Base-by-base conservation (phyloP, 2,888 invertebrate genomes). In the Corythucha ciliata region DNA sequence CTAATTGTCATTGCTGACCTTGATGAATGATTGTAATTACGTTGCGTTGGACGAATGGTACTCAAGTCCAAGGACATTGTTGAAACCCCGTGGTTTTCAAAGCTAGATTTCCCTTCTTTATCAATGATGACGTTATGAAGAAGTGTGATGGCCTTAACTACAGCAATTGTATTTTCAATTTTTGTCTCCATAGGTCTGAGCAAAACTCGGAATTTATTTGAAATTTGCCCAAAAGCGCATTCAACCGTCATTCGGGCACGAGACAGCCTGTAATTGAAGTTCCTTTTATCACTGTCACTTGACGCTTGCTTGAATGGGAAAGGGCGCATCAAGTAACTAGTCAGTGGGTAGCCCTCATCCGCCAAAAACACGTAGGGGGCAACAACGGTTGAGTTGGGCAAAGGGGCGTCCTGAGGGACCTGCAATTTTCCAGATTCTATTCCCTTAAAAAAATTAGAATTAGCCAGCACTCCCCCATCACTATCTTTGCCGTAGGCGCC, bases 331-430 rank as follows among this genome's bases (percentile, higher is more conserved):
- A 44, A 21, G 29, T 22, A 44, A 5, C 8, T 6, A 21, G 20
- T 24, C 4, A 29, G 44, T 14, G 44, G 44, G n/a, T 32, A 44
- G 20, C 20, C 44, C 29, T 44, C 44, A 29, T 44, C 29, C 7
- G 29, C 44, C 29, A 27, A 14, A 42, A 42, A 42, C n/a, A 42
- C 42, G 10, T 18, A 40, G 8, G 40, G 40, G 10, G 25, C 41
- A n/a, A 21, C 24, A 10, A 37, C 12, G 21, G 20, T 37, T 5
- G 37, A 37, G 18, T 16, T 16, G 14, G 20, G 20, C 4, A 37
- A 18, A 12, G 37, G 10, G 14, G 12, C 18, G 18, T 27, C 44
- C 12, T 12, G 4, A 8, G 44, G 44, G 12, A 41, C 25, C 16
- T 12, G 4, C 14, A 14, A 10, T 12, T 41, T 41, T 12, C 41